Evolutionary conservation across 2,113 vertebrate genomes (phyloP), one percentile per base, ranked within the genome.

Genomic region (Rhinopomastus cyanomelas): DNA sequence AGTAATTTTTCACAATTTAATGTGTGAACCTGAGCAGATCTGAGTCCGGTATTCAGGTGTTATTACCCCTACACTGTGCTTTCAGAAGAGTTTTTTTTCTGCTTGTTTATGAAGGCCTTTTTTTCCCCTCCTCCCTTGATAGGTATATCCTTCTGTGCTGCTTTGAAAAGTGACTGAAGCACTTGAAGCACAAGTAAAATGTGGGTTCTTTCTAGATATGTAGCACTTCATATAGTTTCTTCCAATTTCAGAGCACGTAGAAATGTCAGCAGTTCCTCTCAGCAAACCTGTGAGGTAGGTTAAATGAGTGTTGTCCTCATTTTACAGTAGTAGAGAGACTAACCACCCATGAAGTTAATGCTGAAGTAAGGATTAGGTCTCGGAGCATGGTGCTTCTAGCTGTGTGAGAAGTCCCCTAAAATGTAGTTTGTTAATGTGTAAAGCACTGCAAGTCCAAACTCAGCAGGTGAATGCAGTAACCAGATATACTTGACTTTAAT

Each of bases 221-320:
- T 75, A 52, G 64, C 19, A 56, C 34, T 67, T 64, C 4, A 8
- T 78, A 23, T 44, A 25, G 76, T 52, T 82, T 77, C 49, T 80
- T 82, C 26, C 27, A 11, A 85, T 91, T 90, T 44, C 57, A 53
- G 52, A 71, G 67, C 64, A 49, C 5, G 3, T 29, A n/a, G 72
- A 85, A 92, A 86, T 81, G 85, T 91, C 73, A 86, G 57, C 57
- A 77, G 61, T 51, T 91, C 53, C 65, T 91, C 80, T 83, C 80
- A 79, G 61, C 37, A 68, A 44, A 90, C 65, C 61, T 88, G 68
- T 91, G 75, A 82, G 92, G 56, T 92, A 52, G 52, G 60, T 83
- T 94, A 85, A 92, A 78, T 89, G 83, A 85, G 39, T 89, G 82
- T 82, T 91, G 85, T 91, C 93, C 73, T 90, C 65, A 3, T 94